Evolutionary conservation across 2,797 vertebrate species (phyloP), one percentile per base, ranked within the genome.

Genomic region (Anguilla marmorata): DNA sequence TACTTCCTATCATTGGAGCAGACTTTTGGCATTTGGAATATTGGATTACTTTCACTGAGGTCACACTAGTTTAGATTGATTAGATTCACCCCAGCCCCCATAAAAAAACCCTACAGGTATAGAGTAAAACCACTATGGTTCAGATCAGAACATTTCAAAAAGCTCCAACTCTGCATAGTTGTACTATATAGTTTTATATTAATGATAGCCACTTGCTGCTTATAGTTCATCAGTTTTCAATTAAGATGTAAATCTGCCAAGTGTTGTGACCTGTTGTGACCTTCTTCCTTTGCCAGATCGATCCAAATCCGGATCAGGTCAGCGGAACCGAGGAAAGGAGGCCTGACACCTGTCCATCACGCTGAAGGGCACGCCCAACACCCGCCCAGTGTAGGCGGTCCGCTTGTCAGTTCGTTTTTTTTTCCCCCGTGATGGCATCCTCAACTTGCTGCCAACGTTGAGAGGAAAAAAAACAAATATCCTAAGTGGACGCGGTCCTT

Each of bases 301-400:
- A 99, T 94, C 98, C 98, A 86, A 98, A 99, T 93, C 98, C 98
- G 84, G 97, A 98, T 94, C 97, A 98, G 2, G 86, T 94, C 95
- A 92, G 94, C 94, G 92, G 93, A 80, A 93, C 94, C 19, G 95
- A 94, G 88, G 97, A 97, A 45, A 97, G 97, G 86, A 96, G 97
- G 94, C 96, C 97, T 0, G 95, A 96, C 11, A 96, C 96, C 89
- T 99, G 98, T 93, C 98, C 98, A 74, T 98, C 98, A 89, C 97
- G 98, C 90, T 99, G 98, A 99, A 94, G 91, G 91, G 92, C 84
- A 91, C 90, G 80, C 41, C 48, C 19, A 88, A 90, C 87, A 90
- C 87, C 87, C 85, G 90, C 87, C 91, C 14, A 89, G 93, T 93
- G 92, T 91, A 85, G 88, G 90, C 87, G 90, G 93, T 89, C 89